Conservation (phyloP, 2,797 vertebrate species). For the Cottoperca gobio region DNA sequence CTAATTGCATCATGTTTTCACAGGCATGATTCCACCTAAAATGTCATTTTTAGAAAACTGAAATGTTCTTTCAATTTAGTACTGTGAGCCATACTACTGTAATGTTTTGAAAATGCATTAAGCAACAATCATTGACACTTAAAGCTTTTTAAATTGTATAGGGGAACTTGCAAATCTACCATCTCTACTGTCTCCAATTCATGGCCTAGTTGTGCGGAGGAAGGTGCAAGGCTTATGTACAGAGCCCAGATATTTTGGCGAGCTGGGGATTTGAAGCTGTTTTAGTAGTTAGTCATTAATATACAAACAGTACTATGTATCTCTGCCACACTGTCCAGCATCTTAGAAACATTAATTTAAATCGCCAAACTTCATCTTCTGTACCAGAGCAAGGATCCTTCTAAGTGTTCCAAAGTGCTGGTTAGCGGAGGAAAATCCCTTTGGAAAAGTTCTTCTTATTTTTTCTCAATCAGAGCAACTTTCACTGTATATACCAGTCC, state of each 20-base stretch:
- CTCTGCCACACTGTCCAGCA: slow-evolving; percentile 9
- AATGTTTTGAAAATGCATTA: not conserved
- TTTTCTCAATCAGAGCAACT: slow-evolving; percentile 17
- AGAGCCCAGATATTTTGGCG: not conserved
- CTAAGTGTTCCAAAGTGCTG: slow-evolving; percentile 1
- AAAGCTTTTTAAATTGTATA: not conserved
- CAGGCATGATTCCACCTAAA: slow-evolving; percentile 17
- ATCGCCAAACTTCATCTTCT: slow-evolving; percentile 3
- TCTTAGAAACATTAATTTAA: slow-evolving; percentile 13
- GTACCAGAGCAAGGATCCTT: slow-evolving; percentile 7
- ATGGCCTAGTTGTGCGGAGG: not conserved
- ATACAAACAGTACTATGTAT: slow-evolving; percentile 5
- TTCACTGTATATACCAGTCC: not conserved
- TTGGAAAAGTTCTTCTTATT: not conserved
- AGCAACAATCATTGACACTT: not conserved
- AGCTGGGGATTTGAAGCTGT: not conserved
- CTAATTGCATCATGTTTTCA: slow-evolving; percentile 15
- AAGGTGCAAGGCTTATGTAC: not conserved
- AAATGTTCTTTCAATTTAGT: slow-evolving; percentile 1
- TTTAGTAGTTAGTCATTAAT: not conserved
- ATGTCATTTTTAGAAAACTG: not conserved
- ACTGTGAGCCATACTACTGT: not conserved
- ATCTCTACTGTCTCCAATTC: not conserved
- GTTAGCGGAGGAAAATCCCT: slow-evolving; percentile 9
- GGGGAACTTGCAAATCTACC: not conserved